Evolutionary conservation across 2,113 vertebrate species (phyloP), one percentile per base, ranked within the genome.

Genomic region (Hippocampus barbouri): DNA sequence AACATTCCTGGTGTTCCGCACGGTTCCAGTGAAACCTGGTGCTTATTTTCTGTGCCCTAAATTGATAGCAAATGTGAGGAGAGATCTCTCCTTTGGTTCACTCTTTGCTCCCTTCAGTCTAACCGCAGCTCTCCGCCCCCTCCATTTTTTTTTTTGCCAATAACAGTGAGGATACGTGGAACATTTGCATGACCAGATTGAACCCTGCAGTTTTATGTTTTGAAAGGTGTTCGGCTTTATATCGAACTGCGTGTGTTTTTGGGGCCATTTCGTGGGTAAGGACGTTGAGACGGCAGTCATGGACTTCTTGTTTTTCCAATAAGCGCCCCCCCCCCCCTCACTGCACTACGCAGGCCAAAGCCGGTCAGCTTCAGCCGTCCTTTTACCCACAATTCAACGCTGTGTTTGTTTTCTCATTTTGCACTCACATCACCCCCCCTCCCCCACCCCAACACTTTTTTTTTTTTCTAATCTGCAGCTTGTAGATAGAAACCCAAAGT

Each of bases 51-150:
- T 91, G 89, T 79, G 78, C 85, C 79, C 89, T 89, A 92, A 93
- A 93, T 93, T 91, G 90, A 92, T 90, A 92, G 90, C 92, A 92
- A 93, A 92, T 93, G 92, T 92, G 90, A 89, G 85, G 88, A 91
- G 79, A 80, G 88, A 89, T 91, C 86, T 80, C 85, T 81, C 83
- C 86, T 85, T 86, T 82, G 74, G 47, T 62, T 81, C 83, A 25
- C 76, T 75, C 83, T 65, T 75, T 73, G 72, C 79, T 67, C 69
- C 75, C 67, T 68, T 72, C 45, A 34, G 57, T 68, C 79, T 41
- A n/a, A 47, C 70, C 72, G 27, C 64, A 38, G 76, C 43, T 56
- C 61, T 65, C 38, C 63, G 8, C 84, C 83, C 53, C 81, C 86
- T 79, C 83, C 79, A 70, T 81, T 85, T 87, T 6, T 66, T 91